phyloP scores from a whole-genome alignment of 2,113 vertebrate species.

The Notothenia coriiceps region DNA sequence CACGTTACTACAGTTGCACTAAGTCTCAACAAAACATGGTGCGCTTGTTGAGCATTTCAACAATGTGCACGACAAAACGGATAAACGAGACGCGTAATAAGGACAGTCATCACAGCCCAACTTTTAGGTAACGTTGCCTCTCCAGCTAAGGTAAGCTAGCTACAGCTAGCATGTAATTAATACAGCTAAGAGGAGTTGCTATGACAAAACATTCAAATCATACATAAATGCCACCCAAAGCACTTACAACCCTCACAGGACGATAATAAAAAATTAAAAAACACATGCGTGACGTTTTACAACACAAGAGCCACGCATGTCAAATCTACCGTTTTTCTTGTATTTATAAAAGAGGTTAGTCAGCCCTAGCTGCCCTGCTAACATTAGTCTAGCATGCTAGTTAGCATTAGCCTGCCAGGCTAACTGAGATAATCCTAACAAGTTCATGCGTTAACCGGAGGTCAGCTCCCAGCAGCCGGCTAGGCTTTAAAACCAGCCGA shows the following conservation, averaged over 20 bases:
- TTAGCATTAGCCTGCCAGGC: slow-evolving; percentile 45
- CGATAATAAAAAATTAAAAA: too few species aligned
- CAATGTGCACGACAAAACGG: too few species aligned
- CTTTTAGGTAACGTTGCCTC: not conserved
- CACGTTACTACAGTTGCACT: not conserved
- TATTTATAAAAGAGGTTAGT: slow-evolving; percentile 42
- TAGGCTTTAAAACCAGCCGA: not conserved
- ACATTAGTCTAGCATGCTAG: slow-evolving; percentile 54
- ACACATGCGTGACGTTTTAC: too few species aligned
- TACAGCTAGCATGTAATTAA: slow-evolving; percentile 36
- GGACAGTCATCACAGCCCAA: not conserved
- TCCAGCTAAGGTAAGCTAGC: slow-evolving; percentile 6
- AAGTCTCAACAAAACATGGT: not conserved
- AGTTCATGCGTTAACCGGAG: slow-evolving; percentile 47
- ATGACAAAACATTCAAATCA: slow-evolving; percentile 34
- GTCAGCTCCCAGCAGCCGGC: not conserved
- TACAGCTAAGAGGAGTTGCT: slow-evolving; percentile 16
- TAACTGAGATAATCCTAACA: slow-evolving; percentile 54
- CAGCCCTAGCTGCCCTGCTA: slow-evolving; percentile 37
- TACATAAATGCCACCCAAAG: not conserved
- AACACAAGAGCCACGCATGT: fast-evolving
- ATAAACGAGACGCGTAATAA: not conserved
- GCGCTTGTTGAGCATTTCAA: fast-evolving
- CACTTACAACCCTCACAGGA: too few species aligned
- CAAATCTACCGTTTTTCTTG: not conserved